Evolutionary conservation across 2,888 invertebrate species (phyloP), one percentile per base, ranked within the genome.

Genomic region (Meghimatium bilineatum): DNA sequence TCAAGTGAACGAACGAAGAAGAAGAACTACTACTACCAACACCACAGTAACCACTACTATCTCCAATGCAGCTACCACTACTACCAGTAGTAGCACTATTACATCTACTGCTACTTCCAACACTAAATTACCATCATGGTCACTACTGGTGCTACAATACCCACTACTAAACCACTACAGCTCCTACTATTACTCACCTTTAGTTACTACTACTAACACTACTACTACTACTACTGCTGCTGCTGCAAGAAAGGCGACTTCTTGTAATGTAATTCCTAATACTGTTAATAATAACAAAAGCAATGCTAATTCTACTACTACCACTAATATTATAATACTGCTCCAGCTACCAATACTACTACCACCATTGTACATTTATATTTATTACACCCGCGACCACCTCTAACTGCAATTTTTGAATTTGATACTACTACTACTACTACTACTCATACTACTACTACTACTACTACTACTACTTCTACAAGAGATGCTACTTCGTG

Each of bases 221-320:
- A 71, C 80, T 80, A 71, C 71, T 80, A 32, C 80, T 72, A 52
- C 72, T 36, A 72, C 72, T 80, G 52, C 71, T 38, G 34, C 71
- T 80, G 32, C 81, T 81, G 36, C 80, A 71, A 49, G 56, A 52
- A 52, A 71, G 29, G 32, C 56, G 71, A 71, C 80, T 80, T 3
- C 80, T 80, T 71, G 71, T 80, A 52, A 34, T 80, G 29, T 71
- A 71, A 32, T 56, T 80, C 49, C 80, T 80, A 71, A 71, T 80
- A 52, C 80, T 80, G 32, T 71, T 80, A 23, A 71, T 80, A 49
- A 71, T 80, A 52, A 71, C 52, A 52, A 69, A 52, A 72, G 52
- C 34, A 52, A 71, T 80, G 69, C 80, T 80, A 38, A 69, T 69
- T 38, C 69, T 80, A 38, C 80, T 80, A 67, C 79, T 79, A 66